Evolutionary conservation across 2,797 vertebrate species (phyloP).

Genomic region (Ciconia nigra): DNA sequence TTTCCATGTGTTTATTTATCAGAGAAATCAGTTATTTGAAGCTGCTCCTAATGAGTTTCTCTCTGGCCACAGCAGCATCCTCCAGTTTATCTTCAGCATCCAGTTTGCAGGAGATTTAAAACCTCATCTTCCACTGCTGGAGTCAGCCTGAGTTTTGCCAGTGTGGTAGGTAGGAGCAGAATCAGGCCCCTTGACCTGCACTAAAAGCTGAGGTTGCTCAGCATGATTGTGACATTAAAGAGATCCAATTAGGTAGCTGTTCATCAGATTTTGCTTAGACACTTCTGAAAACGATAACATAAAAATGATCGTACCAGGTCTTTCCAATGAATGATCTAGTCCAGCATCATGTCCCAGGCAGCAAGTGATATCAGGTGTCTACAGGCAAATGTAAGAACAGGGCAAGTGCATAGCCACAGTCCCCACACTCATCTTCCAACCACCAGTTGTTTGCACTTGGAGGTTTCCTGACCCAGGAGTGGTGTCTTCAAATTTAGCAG

Average conservation of each 20-base stretch:
- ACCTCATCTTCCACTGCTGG: neutral
- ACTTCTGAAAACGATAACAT: neutral
- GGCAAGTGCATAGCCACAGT: neutral
- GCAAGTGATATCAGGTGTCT: neutral
- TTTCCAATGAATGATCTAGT: neutral
- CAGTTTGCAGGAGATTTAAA: neutral
- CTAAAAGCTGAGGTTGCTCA: neutral
- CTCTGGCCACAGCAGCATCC: neutral
- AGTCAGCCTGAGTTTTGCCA: neutral
- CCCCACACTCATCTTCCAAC: neutral
- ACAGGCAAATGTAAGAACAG: neutral
- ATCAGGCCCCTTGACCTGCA: neutral
- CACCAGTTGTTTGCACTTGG: neutral
- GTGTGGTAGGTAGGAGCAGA: neutral
- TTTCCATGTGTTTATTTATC: conserved; percentile 2
- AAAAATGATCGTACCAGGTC: neutral
- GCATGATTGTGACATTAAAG: neutral
- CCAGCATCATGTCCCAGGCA: rapidly evolving
- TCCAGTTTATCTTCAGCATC: neutral
- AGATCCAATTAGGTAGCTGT: neutral
- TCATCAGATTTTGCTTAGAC: neutral
- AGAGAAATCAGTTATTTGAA: neutral
- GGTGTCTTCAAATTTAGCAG: neutral
- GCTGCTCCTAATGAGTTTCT: neutral
- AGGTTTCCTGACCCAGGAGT: neutral